Evolutionary conservation across 2,888 invertebrate species (phyloP), one percentile per base, ranked within the genome.

Genomic region (Lasioglossum pauxillum): DNA sequence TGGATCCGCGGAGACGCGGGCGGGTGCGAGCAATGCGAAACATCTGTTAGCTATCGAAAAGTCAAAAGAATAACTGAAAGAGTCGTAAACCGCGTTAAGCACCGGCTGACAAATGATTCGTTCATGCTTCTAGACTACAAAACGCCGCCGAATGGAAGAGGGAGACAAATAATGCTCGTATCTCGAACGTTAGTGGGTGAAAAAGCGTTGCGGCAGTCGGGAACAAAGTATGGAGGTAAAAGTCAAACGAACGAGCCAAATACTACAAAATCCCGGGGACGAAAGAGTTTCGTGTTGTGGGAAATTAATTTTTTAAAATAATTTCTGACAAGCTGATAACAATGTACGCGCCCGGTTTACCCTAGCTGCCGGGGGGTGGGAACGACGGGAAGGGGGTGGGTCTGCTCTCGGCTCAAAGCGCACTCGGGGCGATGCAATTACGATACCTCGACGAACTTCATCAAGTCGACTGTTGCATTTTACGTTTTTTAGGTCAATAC

Each of bases 401-500:
- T 31, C 31, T n/a, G 64, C 31, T n/a, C n/a, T 57, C 16, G 74
- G 74, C 71, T 87, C 87, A 80, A 87, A 87, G 87, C 87, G 53
- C 88, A 84, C 88, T 87, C 78, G 60, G 87, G 80, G 74, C 87
- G 88, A 87, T 87, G 87, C 87, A 87, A 87, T 87, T 87, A 87
- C 84, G 84, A 87, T 87, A 87, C 82, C 87, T 83, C 80, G 80
- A 78, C 83, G 88, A 88, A 84, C 88, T 79, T 88, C 88, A 82
- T 89, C 87, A 84, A 88, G 89, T 90, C 82, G 89, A 84, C 80
- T 89, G 86, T 90, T 89, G 90, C 87, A 82, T 82, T 91, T 88
- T 89, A 88, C 84, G 86, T 84, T 79, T 89, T 91, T 91, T 84
- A 86, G 88, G 83, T 90, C 90, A 88, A 77, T 88, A 82, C 91